A percentile compares a stretch with the other conserved stretches of the same genome.
These are phyloP conservation scores for Ceraclea dissimilis DNA, from an alignment of 2,888 invertebrate species.

Conservation along the genomic window DNA sequence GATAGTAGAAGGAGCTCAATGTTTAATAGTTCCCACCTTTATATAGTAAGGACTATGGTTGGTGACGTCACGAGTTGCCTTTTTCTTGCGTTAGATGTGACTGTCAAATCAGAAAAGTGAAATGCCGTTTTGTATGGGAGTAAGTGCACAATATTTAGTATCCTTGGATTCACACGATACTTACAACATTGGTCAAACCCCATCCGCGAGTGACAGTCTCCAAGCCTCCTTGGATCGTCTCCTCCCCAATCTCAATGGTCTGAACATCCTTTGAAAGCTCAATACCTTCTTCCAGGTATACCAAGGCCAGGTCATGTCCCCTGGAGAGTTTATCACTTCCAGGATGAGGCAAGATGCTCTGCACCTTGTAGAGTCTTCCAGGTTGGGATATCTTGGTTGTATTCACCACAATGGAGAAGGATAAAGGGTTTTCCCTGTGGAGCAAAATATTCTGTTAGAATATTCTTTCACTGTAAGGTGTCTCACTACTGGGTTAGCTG, in stretches of 20 bases:
- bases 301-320: slow-evolving; percentile 41
- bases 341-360: background rate
- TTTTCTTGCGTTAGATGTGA: too few species aligned
- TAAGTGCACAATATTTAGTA: too few species aligned
- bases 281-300: slow-evolving; percentile 34
- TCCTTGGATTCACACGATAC: too few species aligned
- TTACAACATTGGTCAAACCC: background rate
- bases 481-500: too few species aligned
- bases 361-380: background rate
- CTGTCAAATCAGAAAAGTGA: too few species aligned
- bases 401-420: background rate
- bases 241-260: background rate
- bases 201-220: background rate
- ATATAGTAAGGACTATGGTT: too few species aligned
- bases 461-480: background rate
- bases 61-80: too few species aligned
- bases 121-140: too few species aligned
- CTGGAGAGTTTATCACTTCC: background rate
- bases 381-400: background rate
- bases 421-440: background rate
- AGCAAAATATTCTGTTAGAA: background rate
- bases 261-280: slow-evolving; percentile 32
- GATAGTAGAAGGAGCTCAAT: too few species aligned
- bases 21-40: too few species aligned
- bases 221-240: background rate